Percentiles rank a stretch among this genome's conserved stretches.
Conservation (phyloP, 2,113 vertebrate species). For the Eurypyga helias region DNA sequence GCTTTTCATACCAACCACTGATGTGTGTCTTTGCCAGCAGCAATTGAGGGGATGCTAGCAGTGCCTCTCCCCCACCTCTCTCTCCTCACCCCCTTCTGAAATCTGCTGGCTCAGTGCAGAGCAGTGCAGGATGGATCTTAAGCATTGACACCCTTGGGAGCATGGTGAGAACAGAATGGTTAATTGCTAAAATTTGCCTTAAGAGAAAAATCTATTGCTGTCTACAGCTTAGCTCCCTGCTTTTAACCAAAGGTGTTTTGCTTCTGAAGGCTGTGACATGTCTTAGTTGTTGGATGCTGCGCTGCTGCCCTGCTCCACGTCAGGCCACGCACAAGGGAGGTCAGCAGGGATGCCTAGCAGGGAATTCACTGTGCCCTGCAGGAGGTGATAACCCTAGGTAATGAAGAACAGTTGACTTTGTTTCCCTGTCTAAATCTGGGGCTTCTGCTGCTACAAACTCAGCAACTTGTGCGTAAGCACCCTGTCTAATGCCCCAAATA, state of each 20-base stretch:
- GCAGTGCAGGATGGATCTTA: background rate
- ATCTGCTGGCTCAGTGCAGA: background rate
- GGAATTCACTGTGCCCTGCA: background rate
- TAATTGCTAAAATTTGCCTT: background rate
- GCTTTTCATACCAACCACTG: background rate
- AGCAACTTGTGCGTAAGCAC: background rate
- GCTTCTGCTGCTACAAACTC: background rate
- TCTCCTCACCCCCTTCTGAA: background rate
- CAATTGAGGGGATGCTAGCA: background rate
- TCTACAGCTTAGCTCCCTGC: background rate
- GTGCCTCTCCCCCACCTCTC: accelerated
- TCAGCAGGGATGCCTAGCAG: background rate
- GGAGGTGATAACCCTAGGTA: background rate
- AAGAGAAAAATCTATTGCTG: background rate
- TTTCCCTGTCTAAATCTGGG: background rate
- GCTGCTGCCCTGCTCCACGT: accelerated
- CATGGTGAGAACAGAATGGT: background rate
- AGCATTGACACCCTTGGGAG: background rate
- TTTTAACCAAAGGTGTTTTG: background rate
- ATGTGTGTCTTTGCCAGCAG: background rate
- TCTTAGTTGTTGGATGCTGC: background rate
- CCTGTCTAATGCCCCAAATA: background rate
- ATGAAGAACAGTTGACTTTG: background rate
- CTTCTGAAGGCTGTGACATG: background rate
- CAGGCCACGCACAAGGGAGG: background rate